Percentiles rank a stretch among this genome's conserved stretches.
phyloP scores from a whole-genome alignment of 2,797 vertebrate genomes.

The Clarias pachynema region DNA sequence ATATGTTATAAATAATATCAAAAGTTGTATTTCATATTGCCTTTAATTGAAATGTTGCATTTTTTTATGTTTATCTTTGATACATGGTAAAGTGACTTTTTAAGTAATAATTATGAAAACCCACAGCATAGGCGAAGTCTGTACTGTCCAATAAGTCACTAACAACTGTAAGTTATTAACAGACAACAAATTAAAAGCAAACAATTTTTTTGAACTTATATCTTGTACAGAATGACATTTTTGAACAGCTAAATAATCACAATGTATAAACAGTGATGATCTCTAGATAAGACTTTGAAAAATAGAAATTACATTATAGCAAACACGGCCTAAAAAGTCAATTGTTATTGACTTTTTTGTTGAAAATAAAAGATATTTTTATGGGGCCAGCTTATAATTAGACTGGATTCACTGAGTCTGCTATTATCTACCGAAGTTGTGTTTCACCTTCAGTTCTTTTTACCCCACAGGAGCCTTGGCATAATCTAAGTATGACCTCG shows the following conservation, averaged over 20 bases:
- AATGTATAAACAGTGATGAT: not conserved
- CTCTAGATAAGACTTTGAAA: not conserved
- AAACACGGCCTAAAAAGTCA: not conserved
- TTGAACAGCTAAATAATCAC: not conserved
- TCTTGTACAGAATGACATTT: not conserved
- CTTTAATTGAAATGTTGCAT: not conserved
- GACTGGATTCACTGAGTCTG: constrained; percentile 6
- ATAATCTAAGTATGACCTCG: constrained; percentile 48
- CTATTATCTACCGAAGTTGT: constrained; percentile 3
- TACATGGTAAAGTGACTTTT: not conserved
- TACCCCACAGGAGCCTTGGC: constrained; percentile 16
- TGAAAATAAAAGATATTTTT: constrained; percentile 23
- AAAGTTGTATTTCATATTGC: not conserved
- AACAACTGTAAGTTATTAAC: not conserved
- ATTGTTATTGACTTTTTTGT: constrained; percentile 10
- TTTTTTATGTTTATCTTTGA: not conserved
- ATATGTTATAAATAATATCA: not conserved
- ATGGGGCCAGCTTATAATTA: constrained; percentile 10
- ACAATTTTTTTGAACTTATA: not conserved
- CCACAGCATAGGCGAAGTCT: not conserved
- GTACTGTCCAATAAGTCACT: not conserved
- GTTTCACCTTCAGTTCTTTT: constrained; percentile 28
- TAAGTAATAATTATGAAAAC: not conserved
- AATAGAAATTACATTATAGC: not conserved
- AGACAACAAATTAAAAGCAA: not conserved